Conservation (phyloP, 2,797 vertebrate species). For the Pangasius mekongensis region DNA sequence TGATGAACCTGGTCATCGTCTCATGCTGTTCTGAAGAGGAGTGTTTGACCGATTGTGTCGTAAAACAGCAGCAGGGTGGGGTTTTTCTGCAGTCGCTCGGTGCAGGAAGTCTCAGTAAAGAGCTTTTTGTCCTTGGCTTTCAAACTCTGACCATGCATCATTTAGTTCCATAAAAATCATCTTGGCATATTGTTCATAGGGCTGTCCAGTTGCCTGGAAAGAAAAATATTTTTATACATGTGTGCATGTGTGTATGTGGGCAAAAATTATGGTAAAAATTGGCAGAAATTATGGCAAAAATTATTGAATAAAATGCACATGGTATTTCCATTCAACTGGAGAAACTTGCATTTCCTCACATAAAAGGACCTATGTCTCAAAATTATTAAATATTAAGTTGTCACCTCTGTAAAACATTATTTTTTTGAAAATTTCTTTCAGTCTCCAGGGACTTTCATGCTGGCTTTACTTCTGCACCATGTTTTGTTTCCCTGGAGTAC, state of each 20-base stretch:
- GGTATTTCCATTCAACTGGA: background rate
- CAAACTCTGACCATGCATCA: constrained; percentile 99
- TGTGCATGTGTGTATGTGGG: too few species aligned
- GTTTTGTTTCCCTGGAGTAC: background rate
- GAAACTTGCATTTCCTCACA: background rate
- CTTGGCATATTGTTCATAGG: constrained; percentile 99
- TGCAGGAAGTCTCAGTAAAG: constrained; percentile 81
- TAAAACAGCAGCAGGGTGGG: constrained; percentile 16
- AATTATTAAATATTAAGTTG: background rate
- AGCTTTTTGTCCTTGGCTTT: constrained; percentile 98
- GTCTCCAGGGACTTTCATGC: background rate
- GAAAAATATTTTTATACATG: too few species aligned
- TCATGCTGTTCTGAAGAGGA: constrained; percentile 50
- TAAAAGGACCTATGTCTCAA: background rate
- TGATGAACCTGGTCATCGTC: constrained; percentile 66
- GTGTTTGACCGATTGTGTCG: constrained; percentile 50
- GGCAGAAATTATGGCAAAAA: too few species aligned
- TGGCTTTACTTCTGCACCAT: background rate
- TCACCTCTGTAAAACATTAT: background rate
- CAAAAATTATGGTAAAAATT: too few species aligned
- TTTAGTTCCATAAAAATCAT: constrained; percentile 99
- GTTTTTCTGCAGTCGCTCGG: constrained; percentile 41
- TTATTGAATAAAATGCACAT: background rate
- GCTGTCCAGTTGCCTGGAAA: constrained; percentile 91
- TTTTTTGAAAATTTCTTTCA: background rate